phyloP scores from a whole-genome alignment of 1,140 invertebrate genomes.

The Nasonia vitripennis region DNA sequence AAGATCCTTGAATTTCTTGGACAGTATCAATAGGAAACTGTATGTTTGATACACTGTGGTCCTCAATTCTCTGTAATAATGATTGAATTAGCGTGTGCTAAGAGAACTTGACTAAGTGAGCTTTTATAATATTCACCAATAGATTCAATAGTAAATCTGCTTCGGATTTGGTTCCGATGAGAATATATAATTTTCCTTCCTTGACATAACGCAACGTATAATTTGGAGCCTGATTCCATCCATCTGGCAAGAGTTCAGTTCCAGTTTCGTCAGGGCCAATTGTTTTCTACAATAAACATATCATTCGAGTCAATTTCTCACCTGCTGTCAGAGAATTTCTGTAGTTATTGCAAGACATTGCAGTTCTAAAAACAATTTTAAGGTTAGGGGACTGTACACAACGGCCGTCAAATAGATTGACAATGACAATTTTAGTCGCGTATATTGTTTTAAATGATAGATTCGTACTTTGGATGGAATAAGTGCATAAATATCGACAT shows the following conservation, averaged over 20 bases:
- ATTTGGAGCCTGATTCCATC: conserved; percentile 79
- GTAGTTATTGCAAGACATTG: background rate
- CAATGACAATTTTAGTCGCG: no score
- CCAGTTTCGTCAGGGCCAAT: conserved; percentile 78
- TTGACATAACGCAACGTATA: conserved; percentile 82
- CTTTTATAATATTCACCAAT: conserved; percentile 73
- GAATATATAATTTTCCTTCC: conserved; percentile 80
- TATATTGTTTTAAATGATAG: no score
- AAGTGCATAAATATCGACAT: no score
- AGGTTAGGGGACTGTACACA: background rate
- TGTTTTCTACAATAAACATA: conserved; percentile 75
- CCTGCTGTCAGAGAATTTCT: background rate
- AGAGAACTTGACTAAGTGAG: background rate
- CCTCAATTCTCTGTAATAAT: conserved; percentile 68
- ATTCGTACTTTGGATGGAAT: no score
- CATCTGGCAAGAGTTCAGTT: conserved; percentile 81
- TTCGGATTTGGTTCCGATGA: conserved; percentile 80
- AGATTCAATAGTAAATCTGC: conserved; percentile 80
- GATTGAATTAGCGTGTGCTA: background rate
- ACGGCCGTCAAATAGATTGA: no score
- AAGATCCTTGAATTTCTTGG: conserved; percentile 65
- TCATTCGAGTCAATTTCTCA: background rate
- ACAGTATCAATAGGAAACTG: conserved; percentile 72
- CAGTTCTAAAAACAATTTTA: conserved; percentile 1
- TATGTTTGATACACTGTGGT: conserved; percentile 69